Conservation (phyloP, 2,888 invertebrate genomes). For the Erebia palarica region DNA sequence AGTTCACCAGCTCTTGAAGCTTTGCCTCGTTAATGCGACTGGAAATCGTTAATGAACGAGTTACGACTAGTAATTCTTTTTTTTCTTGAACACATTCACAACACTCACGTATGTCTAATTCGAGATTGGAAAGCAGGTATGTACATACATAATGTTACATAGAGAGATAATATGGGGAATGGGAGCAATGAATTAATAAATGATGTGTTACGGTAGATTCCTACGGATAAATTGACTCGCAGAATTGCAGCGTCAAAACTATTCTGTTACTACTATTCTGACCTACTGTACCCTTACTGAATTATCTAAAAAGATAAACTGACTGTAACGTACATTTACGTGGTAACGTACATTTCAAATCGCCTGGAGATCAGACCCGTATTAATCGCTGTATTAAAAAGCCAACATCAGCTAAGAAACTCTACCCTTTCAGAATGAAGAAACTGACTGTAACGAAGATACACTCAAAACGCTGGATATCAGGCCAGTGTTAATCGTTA, state of each 20-base stretch:
- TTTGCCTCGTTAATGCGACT: constrained; percentile 39
- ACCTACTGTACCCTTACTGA: too few species aligned
- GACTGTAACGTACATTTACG: too few species aligned
- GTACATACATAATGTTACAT: constrained; percentile 12
- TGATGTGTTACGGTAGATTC: constrained; percentile 31
- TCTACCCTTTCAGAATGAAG: too few species aligned
- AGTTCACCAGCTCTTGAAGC: constrained; percentile 12
- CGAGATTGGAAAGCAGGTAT: constrained; percentile 43
- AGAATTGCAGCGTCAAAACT: not conserved
- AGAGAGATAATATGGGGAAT: constrained; percentile 37
- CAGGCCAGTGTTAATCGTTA: too few species aligned
- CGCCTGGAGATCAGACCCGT: too few species aligned
- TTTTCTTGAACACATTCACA: constrained; percentile 35
- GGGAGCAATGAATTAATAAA: constrained; percentile 32
- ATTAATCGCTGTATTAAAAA: too few species aligned
- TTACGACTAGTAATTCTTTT: constrained; percentile 35
- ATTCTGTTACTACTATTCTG: too few species aligned
- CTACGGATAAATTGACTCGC: not conserved
- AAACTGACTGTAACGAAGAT: too few species aligned
- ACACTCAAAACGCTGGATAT: too few species aligned
- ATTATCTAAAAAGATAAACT: too few species aligned
- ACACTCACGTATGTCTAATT: constrained; percentile 42
- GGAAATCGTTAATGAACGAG: constrained; percentile 42
- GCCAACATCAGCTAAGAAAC: too few species aligned
- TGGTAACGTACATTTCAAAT: too few species aligned